Conservation (phyloP, 2,888 invertebrate genomes). For the Agelastica alni region DNA sequence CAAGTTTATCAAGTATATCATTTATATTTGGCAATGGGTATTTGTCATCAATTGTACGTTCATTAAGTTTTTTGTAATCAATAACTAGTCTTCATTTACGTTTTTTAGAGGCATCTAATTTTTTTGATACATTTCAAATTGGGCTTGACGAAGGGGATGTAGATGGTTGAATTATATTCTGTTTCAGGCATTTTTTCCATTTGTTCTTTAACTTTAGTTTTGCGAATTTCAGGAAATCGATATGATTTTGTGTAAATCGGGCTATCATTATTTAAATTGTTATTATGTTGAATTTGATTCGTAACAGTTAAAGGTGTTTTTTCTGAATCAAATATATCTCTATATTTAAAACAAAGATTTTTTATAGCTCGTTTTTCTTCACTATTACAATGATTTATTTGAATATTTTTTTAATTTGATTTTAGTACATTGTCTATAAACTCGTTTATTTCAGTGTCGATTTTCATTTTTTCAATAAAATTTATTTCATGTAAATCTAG, state of each 20-base stretch:
- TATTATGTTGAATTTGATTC: constrained; percentile 30
- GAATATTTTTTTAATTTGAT: background rate
- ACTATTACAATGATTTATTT: background rate
- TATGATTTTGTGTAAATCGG: constrained; percentile 33
- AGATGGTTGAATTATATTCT: constrained; percentile 2
- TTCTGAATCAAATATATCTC: background rate
- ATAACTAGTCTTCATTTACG: constrained; percentile 5
- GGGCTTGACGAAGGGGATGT: background rate
- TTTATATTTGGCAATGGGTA: background rate
- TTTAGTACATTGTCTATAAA: background rate
- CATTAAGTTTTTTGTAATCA: constrained; percentile 5
- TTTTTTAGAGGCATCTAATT: background rate
- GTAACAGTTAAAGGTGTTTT: no score
- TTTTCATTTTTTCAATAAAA: background rate
- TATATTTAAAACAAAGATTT: background rate
- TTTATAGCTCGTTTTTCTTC: background rate
- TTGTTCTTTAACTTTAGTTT: constrained; percentile 33
- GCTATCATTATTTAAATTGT: constrained; percentile 11
- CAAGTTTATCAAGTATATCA: background rate
- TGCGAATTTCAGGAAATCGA: constrained; percentile 37
- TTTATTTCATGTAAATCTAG: background rate
- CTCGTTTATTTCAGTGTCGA: background rate
- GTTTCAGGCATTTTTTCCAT: background rate
- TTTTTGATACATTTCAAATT: constrained; percentile 1
- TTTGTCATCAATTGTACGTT: background rate